These are phyloP conservation scores for Fulmarus glacialis DNA, from an alignment of 2,113 vertebrate species.

Conservation along the genomic window DNA sequence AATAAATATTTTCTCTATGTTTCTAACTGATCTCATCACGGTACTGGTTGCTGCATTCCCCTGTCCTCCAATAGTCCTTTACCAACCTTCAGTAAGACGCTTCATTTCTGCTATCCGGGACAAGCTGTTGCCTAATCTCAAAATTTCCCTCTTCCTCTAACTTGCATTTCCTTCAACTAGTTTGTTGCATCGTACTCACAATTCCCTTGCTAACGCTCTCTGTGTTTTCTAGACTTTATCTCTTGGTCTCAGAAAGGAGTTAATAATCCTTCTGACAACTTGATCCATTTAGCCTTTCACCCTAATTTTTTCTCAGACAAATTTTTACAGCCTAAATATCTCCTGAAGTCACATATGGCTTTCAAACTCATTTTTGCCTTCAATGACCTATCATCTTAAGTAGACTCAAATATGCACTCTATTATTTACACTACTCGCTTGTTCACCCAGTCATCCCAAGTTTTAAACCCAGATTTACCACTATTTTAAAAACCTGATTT, in stretches of 20 bases:
- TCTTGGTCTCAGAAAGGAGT: conserved; percentile 29
- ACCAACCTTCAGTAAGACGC: not conserved
- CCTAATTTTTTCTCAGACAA: not conserved
- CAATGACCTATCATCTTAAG: not conserved
- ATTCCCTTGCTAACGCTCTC: not conserved
- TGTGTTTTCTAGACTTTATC: not conserved
- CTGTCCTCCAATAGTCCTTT: not conserved
- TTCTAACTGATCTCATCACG: not conserved
- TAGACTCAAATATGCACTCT: not conserved
- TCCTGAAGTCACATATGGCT: not conserved
- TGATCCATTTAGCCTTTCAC: not conserved
- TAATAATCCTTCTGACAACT: conserved; percentile 12
- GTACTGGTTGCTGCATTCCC: not conserved
- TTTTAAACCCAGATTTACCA: not conserved
- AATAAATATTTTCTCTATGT: not conserved
- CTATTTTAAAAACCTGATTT: not conserved
- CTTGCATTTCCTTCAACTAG: not conserved
- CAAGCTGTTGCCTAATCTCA: not conserved
- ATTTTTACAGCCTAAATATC: not conserved
- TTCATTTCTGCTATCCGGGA: not conserved
- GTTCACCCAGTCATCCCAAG: not conserved
- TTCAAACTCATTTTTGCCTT: not conserved
- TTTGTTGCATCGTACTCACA: not conserved
- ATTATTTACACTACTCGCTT: not conserved
- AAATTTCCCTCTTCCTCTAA: not conserved